These are phyloP conservation scores for Drosophila sp. DNA, from an alignment of 1,140 invertebrate genomes.

Conservation along the genomic window DNA sequence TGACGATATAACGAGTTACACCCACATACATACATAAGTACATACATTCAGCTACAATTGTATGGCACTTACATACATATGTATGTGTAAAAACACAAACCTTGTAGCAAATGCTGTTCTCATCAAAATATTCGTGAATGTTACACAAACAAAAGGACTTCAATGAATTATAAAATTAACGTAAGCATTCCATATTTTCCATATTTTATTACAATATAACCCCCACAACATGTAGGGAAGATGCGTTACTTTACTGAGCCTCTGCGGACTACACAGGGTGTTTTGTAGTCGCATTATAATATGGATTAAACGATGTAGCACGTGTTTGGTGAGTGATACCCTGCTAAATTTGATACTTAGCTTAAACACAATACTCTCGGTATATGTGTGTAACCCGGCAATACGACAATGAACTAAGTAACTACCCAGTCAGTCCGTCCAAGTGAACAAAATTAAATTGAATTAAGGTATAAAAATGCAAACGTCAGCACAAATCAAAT, in stretches of 20 bases:
- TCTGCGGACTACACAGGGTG: slow-evolving; percentile 7
- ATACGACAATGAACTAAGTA: slow-evolving; percentile 24
- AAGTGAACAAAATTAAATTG: slow-evolving; percentile 68
- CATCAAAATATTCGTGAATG: slow-evolving; percentile 11
- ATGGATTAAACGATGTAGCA: slow-evolving; percentile 15
- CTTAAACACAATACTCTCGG: slow-evolving; percentile 45
- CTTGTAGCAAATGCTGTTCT: slow-evolving; percentile 4
- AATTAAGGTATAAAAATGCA: slow-evolving; percentile 77
- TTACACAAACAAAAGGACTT: not conserved
- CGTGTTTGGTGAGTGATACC: slow-evolving; percentile 57
- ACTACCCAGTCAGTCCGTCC: slow-evolving; percentile 13
- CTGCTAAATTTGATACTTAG: slow-evolving; percentile 74
- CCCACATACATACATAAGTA: not conserved
- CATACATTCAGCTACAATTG: not conserved
- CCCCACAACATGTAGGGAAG: too few species aligned
- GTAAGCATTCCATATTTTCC: slow-evolving; percentile 21
- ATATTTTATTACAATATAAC: slow-evolving; percentile 25
- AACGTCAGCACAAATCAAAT: slow-evolving; percentile 79
- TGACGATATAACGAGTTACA: slow-evolving; percentile 1
- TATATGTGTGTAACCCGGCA: slow-evolving; percentile 34
- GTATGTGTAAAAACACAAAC: slow-evolving; percentile 1
- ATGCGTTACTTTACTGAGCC: not conserved
- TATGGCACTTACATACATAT: too few species aligned
- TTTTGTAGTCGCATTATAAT: not conserved
- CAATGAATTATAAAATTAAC: slow-evolving; percentile 17